Evolutionary conservation across 2,113 vertebrate species (phyloP), one percentile per base, ranked within the genome.

Genomic region (Alligator mississippiensis): DNA sequence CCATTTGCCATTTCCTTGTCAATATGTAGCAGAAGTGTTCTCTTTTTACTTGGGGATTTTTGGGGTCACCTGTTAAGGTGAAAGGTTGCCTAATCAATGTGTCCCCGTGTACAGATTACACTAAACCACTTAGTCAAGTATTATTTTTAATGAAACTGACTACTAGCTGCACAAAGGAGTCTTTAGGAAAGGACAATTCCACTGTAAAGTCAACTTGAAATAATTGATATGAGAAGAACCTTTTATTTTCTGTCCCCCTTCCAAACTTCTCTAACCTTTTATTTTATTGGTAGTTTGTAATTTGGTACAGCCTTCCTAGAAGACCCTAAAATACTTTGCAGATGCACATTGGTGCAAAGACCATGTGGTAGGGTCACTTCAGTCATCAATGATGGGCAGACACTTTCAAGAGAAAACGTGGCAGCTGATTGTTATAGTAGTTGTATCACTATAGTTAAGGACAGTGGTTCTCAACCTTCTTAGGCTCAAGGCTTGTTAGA

Each of bases 271-370:
- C 87, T 64, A 81, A 93, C 84, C 91, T 92, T 95, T 93, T 77
- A 85, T 91, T 96, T 9, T 1, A 93, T 64, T 68, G 54, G 90
- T 95, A 95, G 90, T 85, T 93, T 94, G 93, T 89, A 89, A 93
- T 80, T 87, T 89, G 94, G 75, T 62, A 47, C 89, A 93, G 94
- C 93, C 82, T 88, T 93, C 80, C 93, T 92, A 90, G 89, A 94
- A 85, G 59, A 93, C 93, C 77, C 89, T 80, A 95, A 30, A 80
- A 84, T 80, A 68, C 84, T 94, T 89, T 92, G 28, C 55, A 90
- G 58, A 80, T 90, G 75, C 87, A 72, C 70, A 89, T 55, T 95
- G 94, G 85, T 78, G 84, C 47, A 47, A 47, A 74, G 21, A 22
- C 34, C 47, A 38, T 3, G 6, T 17, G 21, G 6, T 24, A 22